Evolutionary conservation across 2,797 vertebrate genomes (phyloP).

Genomic region (Hydrocynus forskahlii): DNA sequence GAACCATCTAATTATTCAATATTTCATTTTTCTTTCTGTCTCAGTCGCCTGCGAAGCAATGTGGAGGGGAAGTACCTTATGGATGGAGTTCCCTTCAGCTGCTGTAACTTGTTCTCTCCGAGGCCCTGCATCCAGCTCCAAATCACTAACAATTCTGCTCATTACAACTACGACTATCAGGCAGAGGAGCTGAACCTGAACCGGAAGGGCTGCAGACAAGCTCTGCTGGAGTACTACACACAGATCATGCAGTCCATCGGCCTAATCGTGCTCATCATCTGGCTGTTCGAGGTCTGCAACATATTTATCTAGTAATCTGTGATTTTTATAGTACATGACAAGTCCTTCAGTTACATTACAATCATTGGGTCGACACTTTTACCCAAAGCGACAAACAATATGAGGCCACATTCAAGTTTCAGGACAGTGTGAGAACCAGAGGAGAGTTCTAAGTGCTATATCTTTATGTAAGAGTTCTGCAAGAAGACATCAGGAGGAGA

Average conservation of each 20-base stretch:
- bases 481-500: too few species aligned
- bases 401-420: too few species aligned
- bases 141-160: slow-evolving; percentile 84
- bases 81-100: slow-evolving; percentile 85
- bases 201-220: slow-evolving; percentile 80
- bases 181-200: slow-evolving; percentile 85
- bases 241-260: slow-evolving; percentile 83
- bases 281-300: slow-evolving; percentile 76
- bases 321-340: too few species aligned
- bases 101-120: slow-evolving; percentile 84
- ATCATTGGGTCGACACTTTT: too few species aligned
- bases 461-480: too few species aligned
- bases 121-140: slow-evolving; percentile 83
- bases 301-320: background rate
- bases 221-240: slow-evolving; percentile 80
- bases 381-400: too few species aligned
- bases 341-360: too few species aligned
- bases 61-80: slow-evolving; percentile 84
- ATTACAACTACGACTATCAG: slow-evolving; percentile 83
- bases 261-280: slow-evolving; percentile 76
- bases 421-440: too few species aligned
- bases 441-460: too few species aligned
- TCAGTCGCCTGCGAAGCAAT: slow-evolving; percentile 83
- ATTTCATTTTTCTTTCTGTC: slow-evolving; percentile 10
- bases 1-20: too few species aligned